A percentile compares a stretch with the other conserved stretches of the same genome.
Conservation (phyloP, 2,888 invertebrate species). For the Eumacrocentrus americanus region DNA sequence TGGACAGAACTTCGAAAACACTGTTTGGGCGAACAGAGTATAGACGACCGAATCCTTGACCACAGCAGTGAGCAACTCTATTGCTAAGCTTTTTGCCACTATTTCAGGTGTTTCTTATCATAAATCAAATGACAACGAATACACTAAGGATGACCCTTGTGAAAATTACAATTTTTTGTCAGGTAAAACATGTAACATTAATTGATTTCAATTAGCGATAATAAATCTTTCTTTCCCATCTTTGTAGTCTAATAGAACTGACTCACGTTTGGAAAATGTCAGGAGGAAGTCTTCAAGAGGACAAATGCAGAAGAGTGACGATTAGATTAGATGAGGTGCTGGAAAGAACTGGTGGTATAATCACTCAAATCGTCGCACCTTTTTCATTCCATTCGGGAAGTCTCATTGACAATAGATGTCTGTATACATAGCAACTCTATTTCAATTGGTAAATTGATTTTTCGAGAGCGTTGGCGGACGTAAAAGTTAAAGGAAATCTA, state of each 20-base stretch:
- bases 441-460: constrained; percentile 75
- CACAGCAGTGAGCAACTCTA: constrained; percentile 70
- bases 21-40: constrained; percentile 84
- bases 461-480: constrained; percentile 76
- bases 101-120: constrained; percentile 93
- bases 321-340: constrained; percentile 86
- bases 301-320: constrained; percentile 70
- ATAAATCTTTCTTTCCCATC: neutral
- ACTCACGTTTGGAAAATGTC: constrained; percentile 88
- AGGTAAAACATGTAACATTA: constrained; percentile 41
- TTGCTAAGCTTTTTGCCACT: constrained; percentile 78
- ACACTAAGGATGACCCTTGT: constrained; percentile 76
- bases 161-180: constrained; percentile 71
- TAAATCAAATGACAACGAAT: constrained; percentile 70
- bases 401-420: constrained; percentile 79
- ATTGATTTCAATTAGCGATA: too few species aligned
- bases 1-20: constrained; percentile 90
- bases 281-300: constrained; percentile 68
- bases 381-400: constrained; percentile 88
- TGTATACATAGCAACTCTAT: constrained; percentile 88
- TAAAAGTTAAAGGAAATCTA: constrained; percentile 72
- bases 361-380: constrained; percentile 81
- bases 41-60: constrained; percentile 79
- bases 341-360: constrained; percentile 87
- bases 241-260: constrained; percentile 63